Evolutionary conservation across 2,888 invertebrate genomes (phyloP).

Genomic region (Cephus rjabovi): DNA sequence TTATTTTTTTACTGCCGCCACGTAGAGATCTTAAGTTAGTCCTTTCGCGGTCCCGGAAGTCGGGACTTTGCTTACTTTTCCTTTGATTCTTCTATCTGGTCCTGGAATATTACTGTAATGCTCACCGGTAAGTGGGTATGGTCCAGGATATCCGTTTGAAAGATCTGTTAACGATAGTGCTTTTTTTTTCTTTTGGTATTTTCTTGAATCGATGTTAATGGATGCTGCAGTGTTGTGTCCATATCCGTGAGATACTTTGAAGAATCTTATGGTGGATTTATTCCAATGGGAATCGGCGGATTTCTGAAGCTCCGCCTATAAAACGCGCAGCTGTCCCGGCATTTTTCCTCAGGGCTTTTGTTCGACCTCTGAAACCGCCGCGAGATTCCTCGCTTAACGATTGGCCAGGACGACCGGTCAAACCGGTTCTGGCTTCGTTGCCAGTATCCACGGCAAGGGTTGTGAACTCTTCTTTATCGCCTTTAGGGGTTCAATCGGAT

Average conservation of each 20-base stretch:
- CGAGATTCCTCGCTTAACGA: background rate
- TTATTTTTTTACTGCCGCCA: background rate
- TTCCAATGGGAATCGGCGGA: background rate
- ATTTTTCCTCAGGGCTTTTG: background rate
- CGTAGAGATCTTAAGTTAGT: background rate
- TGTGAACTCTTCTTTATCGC: background rate
- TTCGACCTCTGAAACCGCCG: background rate
- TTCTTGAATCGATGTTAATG: background rate
- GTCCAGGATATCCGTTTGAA: background rate
- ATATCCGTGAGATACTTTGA: background rate
- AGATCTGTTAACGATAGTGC: background rate
- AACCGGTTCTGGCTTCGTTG: background rate
- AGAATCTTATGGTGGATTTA: background rate
- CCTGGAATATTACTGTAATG: background rate
- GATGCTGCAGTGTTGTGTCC: background rate
- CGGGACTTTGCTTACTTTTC: background rate
- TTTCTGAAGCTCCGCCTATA: background rate
- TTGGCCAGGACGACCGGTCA: background rate
- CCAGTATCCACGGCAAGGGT: background rate
- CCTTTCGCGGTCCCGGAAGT: background rate
- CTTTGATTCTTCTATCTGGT: background rate
- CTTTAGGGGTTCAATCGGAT: background rate
- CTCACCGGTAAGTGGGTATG: background rate
- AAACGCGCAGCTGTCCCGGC: background rate
- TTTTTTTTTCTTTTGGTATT: background rate